Evolutionary conservation across 2,113 vertebrate genomes (phyloP).

Genomic region (Martes martes): DNA sequence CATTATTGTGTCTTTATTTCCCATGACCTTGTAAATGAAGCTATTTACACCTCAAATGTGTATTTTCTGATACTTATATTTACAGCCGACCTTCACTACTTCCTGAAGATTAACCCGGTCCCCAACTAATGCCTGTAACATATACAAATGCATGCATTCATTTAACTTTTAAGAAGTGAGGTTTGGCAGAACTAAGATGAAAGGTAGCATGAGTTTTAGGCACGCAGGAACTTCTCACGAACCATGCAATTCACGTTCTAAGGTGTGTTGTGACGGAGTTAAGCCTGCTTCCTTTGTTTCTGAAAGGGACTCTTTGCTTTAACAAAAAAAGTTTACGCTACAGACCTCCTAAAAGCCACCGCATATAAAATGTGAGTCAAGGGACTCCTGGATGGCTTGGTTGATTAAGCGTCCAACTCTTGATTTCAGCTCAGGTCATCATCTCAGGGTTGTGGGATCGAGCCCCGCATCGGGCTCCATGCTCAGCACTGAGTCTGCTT

Average conservation of each 20-base stretch:
- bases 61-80: slow-evolving; percentile 42
- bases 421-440: not conserved
- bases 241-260: not conserved
- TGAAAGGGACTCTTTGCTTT: not conserved
- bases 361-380: not conserved
- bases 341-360: not conserved
- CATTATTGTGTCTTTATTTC: slow-evolving; percentile 42
- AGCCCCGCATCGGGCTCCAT: not conserved
- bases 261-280: not conserved
- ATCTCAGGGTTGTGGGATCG: not conserved
- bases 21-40: slow-evolving; percentile 62
- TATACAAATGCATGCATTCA: not conserved
- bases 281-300: not conserved
- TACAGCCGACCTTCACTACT: slow-evolving; percentile 12
- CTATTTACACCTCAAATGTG: slow-evolving; percentile 57
- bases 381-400: not conserved
- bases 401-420: not conserved
- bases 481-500: not conserved
- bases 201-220: not conserved
- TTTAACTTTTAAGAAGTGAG: not conserved
- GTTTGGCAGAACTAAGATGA: not conserved
- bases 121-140: not conserved
- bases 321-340: not conserved
- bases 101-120: not conserved
- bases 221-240: not conserved